Base-by-base conservation (phyloP, 2,888 invertebrate species). In the Sarcophaga subvicina region DNA sequence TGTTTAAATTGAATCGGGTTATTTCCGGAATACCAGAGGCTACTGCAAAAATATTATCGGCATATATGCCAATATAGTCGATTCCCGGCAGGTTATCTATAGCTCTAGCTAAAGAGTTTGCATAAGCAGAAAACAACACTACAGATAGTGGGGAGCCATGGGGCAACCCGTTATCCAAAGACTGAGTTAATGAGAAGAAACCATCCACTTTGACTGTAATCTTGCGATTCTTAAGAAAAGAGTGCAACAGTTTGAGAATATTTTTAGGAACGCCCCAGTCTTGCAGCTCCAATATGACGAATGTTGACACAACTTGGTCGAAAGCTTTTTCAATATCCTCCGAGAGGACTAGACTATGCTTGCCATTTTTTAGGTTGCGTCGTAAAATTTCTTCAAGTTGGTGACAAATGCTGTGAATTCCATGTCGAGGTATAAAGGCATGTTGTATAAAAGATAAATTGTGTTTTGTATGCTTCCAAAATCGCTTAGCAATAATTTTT, bases 31-130 rank as follows among this genome's bases (percentile, higher is more conserved):
- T 22, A 2, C 82, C 79, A 11, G 79, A 86, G 14, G 67, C 22
- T 2, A 82, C 54, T 12, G 76, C 82, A 67, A 82, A 86, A 37
- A 82, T 67, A 14, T 84, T 73, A 27, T 83, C 83, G 4, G 83
- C 73, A 17, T 79, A 79, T 5, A 79, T 17, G 12, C 71, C 83
- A 47, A 63, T 60, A 12, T 27, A 45, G 12, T 8, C 20, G 6
- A 47, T 54, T 69, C 4, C 49, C 4, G 69, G 49, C 22, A 69
- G n/a, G 25, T 27, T 64, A 27, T 64, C 27, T 10, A 64, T 14
- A 64, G 54, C 54, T 54, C 4, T 70, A 22, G 70, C 17, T 14
- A 70, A 25, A 5, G 70, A 54, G n/a, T 54, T 54, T 20, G 54
- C 70, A 12, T 70, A 49, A 14, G 10, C 69, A 47, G 22, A 20